A percentile compares a stretch with the other conserved stretches of the same genome.
Conservation (phyloP, 2,888 invertebrate genomes). For the Acleris literana region DNA sequence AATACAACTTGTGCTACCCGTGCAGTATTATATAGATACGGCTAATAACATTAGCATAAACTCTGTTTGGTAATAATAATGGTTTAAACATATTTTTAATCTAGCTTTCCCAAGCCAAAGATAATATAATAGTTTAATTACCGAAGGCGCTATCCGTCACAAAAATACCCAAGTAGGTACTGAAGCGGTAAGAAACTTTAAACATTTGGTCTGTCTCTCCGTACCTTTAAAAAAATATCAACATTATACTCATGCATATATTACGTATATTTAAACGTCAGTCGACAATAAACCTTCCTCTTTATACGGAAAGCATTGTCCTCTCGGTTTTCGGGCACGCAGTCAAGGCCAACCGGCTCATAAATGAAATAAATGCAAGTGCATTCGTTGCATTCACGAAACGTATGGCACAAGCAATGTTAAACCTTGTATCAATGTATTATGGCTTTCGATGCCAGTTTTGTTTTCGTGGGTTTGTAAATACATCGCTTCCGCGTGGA, state of each 20-base stretch:
- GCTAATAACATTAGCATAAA: too few species aligned
- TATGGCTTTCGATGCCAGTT: neutral
- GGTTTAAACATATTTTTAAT: too few species aligned
- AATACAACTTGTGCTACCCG: too few species aligned
- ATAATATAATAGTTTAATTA: too few species aligned
- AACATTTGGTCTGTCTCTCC: too few species aligned
- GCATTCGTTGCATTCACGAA: neutral
- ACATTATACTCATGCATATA: neutral
- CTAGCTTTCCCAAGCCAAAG: too few species aligned
- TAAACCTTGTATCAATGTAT: neutral
- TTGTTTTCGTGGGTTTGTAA: neutral
- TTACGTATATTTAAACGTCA: neutral
- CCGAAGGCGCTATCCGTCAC: too few species aligned
- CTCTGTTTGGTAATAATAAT: too few species aligned
- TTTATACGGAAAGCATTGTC: slow-evolving; percentile 14
- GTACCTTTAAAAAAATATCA: too few species aligned
- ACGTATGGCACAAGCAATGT: neutral
- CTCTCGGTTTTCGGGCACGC: slow-evolving; percentile 22
- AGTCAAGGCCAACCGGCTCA: slow-evolving; percentile 16
- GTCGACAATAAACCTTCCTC: slow-evolving; percentile 1
- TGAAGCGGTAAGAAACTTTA: too few species aligned
- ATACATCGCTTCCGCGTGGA: slow-evolving; percentile 18
- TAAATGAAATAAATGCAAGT: slow-evolving; percentile 19
- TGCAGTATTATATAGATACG: too few species aligned
- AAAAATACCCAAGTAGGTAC: too few species aligned